A percentile compares a stretch with the other conserved stretches of the same genome.
These are phyloP conservation scores for Xenopus petersii DNA, from an alignment of 2,797 vertebrate genomes.

Conservation along the genomic window DNA sequence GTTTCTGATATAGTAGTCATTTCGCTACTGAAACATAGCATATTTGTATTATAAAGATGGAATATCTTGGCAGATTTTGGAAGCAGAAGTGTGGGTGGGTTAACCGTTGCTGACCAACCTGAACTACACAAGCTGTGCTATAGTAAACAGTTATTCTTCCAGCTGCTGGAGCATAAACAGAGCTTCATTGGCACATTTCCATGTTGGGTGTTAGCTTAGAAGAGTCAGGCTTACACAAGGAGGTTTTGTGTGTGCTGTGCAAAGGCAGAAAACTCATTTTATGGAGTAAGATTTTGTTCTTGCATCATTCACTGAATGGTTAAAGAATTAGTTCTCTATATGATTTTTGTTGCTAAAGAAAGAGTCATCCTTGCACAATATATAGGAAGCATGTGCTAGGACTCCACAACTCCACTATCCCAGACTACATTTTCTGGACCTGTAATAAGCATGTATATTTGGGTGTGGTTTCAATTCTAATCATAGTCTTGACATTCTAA, in stretches of 20 bases:
- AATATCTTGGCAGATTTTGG: constrained; percentile 4
- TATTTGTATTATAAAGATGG: too few species aligned
- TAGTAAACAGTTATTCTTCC: constrained; percentile 41
- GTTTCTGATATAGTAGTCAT: neutral
- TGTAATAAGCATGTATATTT: too few species aligned
- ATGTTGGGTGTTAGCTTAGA: constrained; percentile 52
- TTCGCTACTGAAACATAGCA: neutral
- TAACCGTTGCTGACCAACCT: constrained; percentile 22
- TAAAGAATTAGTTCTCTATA: too few species aligned
- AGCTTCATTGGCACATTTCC: constrained; percentile 36
- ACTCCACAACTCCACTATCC: too few species aligned
- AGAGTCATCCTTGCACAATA: too few species aligned
- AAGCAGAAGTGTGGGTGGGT: neutral
- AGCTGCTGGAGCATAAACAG: constrained; percentile 40
- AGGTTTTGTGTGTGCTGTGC: neutral
- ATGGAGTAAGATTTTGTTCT: too few species aligned
- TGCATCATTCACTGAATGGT: too few species aligned
- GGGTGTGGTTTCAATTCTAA: too few species aligned
- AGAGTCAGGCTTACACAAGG: constrained; percentile 51
- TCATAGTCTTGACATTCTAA: too few species aligned
- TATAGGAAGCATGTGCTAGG: too few species aligned
- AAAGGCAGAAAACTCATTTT: neutral
- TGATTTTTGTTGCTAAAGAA: too few species aligned
- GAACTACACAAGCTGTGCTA: constrained; percentile 4
- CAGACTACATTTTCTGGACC: too few species aligned